Evolutionary conservation across 2,888 invertebrate genomes (phyloP).

Genomic region (Micoletzkya japonica): DNA sequence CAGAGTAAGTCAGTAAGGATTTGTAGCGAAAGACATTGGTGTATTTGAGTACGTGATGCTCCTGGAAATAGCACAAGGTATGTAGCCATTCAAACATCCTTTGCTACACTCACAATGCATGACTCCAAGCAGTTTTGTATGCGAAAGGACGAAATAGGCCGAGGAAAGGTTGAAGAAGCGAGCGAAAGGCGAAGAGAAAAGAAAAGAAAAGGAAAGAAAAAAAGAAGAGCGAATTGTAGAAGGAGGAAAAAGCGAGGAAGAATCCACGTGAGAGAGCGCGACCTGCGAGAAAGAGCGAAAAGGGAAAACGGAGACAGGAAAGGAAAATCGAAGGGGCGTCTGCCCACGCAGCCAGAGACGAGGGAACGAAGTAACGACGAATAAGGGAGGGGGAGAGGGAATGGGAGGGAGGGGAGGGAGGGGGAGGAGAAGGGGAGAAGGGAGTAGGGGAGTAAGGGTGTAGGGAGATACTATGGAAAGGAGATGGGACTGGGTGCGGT

Average conservation of each 20-base stretch:
- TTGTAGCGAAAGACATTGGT: too few species aligned
- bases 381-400: too few species aligned
- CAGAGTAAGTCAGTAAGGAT: too few species aligned
- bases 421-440: not conserved
- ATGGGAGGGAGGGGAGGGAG: not conserved
- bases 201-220: not conserved
- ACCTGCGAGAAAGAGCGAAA: not conserved
- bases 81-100: too few species aligned
- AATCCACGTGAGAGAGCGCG: not conserved
- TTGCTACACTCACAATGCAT: too few species aligned
- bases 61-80: too few species aligned
- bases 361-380: not conserved
- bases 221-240: not conserved
- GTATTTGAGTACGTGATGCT: too few species aligned
- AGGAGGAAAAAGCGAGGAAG: not conserved
- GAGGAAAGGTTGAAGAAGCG: not conserved
- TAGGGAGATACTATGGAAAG: too few species aligned
- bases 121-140: not conserved
- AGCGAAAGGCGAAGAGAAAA: not conserved
- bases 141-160: not conserved
- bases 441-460: not conserved
- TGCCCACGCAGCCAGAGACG: not conserved
- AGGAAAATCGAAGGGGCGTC: not conserved
- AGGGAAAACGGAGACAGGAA: not conserved
- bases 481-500: too few species aligned